phyloP scores from a whole-genome alignment of 2,888 invertebrate species.

The Timema podura region DNA sequence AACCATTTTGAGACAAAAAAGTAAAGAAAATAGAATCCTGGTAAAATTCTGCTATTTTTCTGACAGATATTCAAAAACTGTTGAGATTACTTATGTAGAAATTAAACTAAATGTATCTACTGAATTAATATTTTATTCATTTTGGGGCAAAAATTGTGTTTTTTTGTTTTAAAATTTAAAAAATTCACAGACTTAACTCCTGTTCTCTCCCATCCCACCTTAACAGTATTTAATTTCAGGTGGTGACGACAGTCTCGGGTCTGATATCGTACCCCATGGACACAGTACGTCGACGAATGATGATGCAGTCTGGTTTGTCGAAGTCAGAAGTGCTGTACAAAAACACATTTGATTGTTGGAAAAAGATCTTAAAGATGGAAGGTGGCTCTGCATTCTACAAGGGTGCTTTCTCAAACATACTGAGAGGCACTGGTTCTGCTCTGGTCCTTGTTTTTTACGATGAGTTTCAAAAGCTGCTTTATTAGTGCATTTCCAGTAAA shows the following conservation, averaged over 20 bases:
- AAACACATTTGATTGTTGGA: conserved; percentile 51
- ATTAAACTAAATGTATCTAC: too few species aligned
- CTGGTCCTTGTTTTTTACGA: conserved; percentile 51
- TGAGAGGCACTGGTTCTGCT: conserved; percentile 51
- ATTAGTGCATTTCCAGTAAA: too few species aligned
- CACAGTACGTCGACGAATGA: conserved; percentile 55
- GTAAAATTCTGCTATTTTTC: too few species aligned
- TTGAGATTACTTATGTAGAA: too few species aligned
- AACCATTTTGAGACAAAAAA: too few species aligned
- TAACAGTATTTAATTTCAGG: conserved; percentile 30
- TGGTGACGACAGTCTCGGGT: conserved; percentile 46
- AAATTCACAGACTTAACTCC: too few species aligned
- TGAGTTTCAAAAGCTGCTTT: conserved; percentile 40
- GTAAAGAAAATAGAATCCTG: too few species aligned
- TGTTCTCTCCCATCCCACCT: too few species aligned
- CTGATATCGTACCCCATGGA: conserved; percentile 56
- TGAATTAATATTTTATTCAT: too few species aligned
- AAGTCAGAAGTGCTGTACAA: conserved; percentile 44
- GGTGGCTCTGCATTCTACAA: conserved; percentile 54
- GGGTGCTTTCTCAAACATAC: conserved; percentile 51
- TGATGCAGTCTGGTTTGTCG: conserved; percentile 53
- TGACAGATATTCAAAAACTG: too few species aligned
- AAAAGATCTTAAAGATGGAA: conserved; percentile 49
- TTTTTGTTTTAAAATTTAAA: too few species aligned
- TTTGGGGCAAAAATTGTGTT: too few species aligned